phyloP scores from a whole-genome alignment of 2,888 invertebrate species.

The Deilephila porcellus region DNA sequence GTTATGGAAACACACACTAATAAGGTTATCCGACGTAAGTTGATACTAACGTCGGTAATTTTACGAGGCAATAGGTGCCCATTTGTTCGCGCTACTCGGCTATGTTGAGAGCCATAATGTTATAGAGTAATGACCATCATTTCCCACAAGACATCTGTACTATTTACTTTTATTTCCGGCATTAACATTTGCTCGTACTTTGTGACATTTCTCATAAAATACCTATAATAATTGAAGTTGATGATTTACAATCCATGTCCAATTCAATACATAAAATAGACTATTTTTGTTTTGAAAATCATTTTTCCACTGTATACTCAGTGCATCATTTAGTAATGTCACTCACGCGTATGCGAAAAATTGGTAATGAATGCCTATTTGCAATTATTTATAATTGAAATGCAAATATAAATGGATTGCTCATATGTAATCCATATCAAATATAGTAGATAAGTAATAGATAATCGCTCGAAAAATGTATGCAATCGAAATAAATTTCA shows the following conservation, averaged over 20 bases:
- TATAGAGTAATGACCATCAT: constrained; percentile 39
- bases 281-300: not conserved
- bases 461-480: not conserved
- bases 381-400: too few relatives aligned
- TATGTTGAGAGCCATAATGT: constrained; percentile 38
- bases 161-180: not conserved
- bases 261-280: not conserved
- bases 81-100: constrained; percentile 36
- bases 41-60: constrained; percentile 37
- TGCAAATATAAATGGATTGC: not conserved
- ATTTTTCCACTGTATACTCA: not conserved
- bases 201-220: not conserved
- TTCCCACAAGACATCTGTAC: constrained; percentile 20
- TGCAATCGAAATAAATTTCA: not conserved
- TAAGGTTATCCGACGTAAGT: not conserved
- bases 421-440: not conserved
- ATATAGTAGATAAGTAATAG: too few relatives aligned
- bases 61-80: constrained; percentile 39
- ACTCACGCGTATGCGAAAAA: too few relatives aligned
- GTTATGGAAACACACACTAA: not conserved
- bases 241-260: not conserved
- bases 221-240: not conserved
- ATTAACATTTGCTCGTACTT: not conserved
- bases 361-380: not conserved
- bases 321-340: too few relatives aligned